These are phyloP conservation scores for Cydia pomonella DNA, from an alignment of 1,140 invertebrate genomes.

Conservation along the genomic window DNA sequence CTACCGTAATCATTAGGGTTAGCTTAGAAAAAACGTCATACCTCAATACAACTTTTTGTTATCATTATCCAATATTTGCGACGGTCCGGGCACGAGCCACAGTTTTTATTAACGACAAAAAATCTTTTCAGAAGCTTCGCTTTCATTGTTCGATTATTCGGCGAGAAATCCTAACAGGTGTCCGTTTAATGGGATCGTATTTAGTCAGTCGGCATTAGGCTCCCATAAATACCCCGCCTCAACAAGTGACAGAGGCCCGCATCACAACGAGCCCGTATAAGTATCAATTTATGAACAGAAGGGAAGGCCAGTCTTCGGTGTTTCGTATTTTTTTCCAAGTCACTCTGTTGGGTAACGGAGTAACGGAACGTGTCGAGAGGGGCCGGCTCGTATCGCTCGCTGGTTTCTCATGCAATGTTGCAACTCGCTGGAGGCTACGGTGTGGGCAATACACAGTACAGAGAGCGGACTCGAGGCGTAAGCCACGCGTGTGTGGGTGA, in stretches of 20 bases:
- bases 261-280: slow-evolving; percentile 60
- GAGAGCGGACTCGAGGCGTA: slow-evolving; percentile 53
- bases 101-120: slow-evolving; percentile 20
- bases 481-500: slow-evolving; percentile 71
- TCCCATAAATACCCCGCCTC: slow-evolving; percentile 31
- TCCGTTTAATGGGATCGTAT: slow-evolving; percentile 44
- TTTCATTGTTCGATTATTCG: slow-evolving; percentile 41
- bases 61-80: slow-evolving; percentile 23
- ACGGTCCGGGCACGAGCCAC: slow-evolving; percentile 12
- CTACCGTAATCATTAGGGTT: slow-evolving; percentile 6
- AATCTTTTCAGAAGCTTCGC: slow-evolving; percentile 43
- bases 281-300: slow-evolving; percentile 51
- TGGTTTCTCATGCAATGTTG: slow-evolving; percentile 70
- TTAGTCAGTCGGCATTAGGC: slow-evolving; percentile 37
- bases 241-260: slow-evolving; percentile 50
- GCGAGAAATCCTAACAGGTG: slow-evolving; percentile 46
- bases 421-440: slow-evolving; percentile 63
- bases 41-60: slow-evolving; percentile 18
- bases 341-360: slow-evolving; percentile 68
- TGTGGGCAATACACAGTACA: slow-evolving; percentile 54
- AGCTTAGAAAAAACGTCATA: slow-evolving; percentile 15
- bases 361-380: slow-evolving; percentile 75
- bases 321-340: slow-evolving; percentile 37
- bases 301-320: slow-evolving; percentile 47
- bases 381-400: slow-evolving; percentile 63